Evolutionary conservation across 1,140 invertebrate genomes (phyloP).

Genomic region (Mycetomoellerius zeteki): DNA sequence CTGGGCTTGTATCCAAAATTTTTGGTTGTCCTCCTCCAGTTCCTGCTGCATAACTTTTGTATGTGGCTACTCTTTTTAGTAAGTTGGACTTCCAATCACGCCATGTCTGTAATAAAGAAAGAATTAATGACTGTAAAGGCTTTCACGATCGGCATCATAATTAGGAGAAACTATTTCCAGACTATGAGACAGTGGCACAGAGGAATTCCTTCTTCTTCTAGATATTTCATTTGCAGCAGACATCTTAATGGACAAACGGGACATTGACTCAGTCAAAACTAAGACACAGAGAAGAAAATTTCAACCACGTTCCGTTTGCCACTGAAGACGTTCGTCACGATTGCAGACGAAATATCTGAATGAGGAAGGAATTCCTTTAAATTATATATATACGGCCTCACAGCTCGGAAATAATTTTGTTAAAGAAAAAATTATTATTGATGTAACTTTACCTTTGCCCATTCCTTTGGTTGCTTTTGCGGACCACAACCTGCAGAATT

Average conservation of each 20-base stretch:
- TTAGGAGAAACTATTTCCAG: neutral
- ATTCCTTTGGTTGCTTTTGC: slow-evolving; percentile 15
- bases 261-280: too few relatives aligned
- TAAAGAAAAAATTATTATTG: neutral
- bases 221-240: too few relatives aligned
- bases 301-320: too few relatives aligned
- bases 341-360: too few relatives aligned
- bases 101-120: slow-evolving; percentile 31
- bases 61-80: slow-evolving; percentile 6
- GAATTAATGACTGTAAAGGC: neutral
- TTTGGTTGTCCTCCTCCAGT: slow-evolving; percentile 14
- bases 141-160: neutral
- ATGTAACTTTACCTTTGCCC: slow-evolving; percentile 13
- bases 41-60: neutral
- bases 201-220: too few relatives aligned
- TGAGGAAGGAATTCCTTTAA: too few relatives aligned
- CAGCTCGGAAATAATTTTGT: too few relatives aligned
- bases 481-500: neutral
- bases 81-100: slow-evolving; percentile 34
- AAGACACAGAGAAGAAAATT: too few relatives aligned
- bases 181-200: too few relatives aligned
- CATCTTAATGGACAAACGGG: too few relatives aligned
- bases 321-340: too few relatives aligned
- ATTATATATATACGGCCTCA: too few relatives aligned
- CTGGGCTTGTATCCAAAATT: neutral